These are phyloP conservation scores for Hipposideros larvatus DNA, from an alignment of 2,797 vertebrate genomes.

Conservation along the genomic window DNA sequence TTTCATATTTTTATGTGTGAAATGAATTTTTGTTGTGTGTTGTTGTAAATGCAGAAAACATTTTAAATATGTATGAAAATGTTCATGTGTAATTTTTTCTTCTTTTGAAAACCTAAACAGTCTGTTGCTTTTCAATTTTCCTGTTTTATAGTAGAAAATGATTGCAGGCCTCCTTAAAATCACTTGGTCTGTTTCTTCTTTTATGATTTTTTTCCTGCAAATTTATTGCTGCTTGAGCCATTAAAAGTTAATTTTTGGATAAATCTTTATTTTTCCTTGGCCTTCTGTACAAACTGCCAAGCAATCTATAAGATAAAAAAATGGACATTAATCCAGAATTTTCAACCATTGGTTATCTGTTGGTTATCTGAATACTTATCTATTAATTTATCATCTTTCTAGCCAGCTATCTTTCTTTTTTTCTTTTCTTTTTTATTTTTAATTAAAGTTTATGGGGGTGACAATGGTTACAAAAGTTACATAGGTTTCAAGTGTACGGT, in stretches of 20 bases:
- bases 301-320: conserved; percentile 56
- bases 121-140: conserved; percentile 70
- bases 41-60: conserved; percentile 40
- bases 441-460: no score
- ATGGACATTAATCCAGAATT: conserved; percentile 49
- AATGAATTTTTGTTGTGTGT: conserved; percentile 65
- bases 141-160: conserved; percentile 59
- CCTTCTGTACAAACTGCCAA: conserved; percentile 33
- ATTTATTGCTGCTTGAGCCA: not conserved
- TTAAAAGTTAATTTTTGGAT: conserved; percentile 66
- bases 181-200: conserved; percentile 57
- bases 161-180: conserved; percentile 68
- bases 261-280: conserved; percentile 57
- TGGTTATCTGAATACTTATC: not conserved
- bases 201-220: conserved; percentile 37
- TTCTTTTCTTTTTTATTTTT: no score
- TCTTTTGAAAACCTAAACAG: conserved; percentile 60
- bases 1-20: conserved; percentile 63
- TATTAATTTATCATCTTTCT: conserved; percentile 41
- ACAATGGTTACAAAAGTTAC: no score
- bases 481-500: no score
- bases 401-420: not conserved
- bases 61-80: conserved; percentile 73
- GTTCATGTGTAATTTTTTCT: conserved; percentile 51
- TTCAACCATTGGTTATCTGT: not conserved